Base-by-base conservation (phyloP, 2,113 vertebrate species). In the Leiothrix lutea region DNA sequence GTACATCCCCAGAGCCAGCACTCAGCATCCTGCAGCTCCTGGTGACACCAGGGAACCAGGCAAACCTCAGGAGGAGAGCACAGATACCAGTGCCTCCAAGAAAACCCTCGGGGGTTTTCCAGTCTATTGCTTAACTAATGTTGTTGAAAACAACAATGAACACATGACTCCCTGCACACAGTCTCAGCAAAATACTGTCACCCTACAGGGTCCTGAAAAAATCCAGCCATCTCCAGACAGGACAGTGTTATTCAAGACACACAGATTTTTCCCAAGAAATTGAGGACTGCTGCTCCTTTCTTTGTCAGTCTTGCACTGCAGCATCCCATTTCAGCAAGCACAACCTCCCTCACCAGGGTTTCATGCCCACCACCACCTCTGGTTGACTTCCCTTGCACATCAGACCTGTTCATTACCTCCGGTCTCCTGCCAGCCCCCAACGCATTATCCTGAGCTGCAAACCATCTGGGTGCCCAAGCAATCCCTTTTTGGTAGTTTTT, bases 351-450 rank as follows among this genome's bases (percentile, higher is more conserved):
- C 24, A 15, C 4, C 0, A 11, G 33, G 8, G 14, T 33, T 40
- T 61, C 0, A 0, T 2, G 15, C 56, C 57, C 45, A 31, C 28
- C 22, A 8, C 16, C 1, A 3, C 7, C 22, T 25, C 35, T 38
- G 35, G 57, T 47, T 24, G 6, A 40, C n/a, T 56, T 74, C 10
- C 15, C 25, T 2, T 0, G 3, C 23, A 20, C 8, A 0, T 6
- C 19, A 51, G 44, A 85, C 10, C 5, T 11, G n/a, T n/a, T 64
- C 31, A 2, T 45, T 17, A 45, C 25, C n/a, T 44, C 12, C 35
- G 31, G 16, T 20, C 48, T 40, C 24, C 58, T 31, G 28, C 22
- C 22, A 45, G 40, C 26, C 35, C 29, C 14, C 14, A 5, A 4
- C 21, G 8, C 4, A 14, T 44, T 33, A 42, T 21, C 20, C 44